phyloP scores from a whole-genome alignment of 2,888 invertebrate genomes.

The Lasioglossum leucozonium region DNA sequence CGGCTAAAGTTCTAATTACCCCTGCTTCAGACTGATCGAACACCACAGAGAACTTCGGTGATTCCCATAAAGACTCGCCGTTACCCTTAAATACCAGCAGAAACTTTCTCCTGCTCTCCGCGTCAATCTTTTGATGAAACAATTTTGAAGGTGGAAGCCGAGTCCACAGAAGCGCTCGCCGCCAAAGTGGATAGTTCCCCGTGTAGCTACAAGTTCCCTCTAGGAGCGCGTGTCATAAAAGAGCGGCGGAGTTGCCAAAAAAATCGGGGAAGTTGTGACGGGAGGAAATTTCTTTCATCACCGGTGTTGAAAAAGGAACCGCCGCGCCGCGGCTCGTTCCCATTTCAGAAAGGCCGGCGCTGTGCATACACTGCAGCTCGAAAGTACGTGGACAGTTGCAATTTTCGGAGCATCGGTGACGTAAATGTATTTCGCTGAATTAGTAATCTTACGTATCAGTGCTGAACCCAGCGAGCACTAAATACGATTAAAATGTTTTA shows the following conservation, averaged over 20 bases:
- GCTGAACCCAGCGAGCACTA: too few species aligned
- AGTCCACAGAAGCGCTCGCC: not conserved
- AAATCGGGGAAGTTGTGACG: conserved; percentile 6
- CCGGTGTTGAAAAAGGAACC: conserved; percentile 2
- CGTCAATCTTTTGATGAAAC: not conserved
- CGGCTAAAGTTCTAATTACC: not conserved
- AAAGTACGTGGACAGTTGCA: not conserved
- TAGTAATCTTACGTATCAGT: too few species aligned
- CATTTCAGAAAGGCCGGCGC: not conserved
- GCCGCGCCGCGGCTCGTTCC: not conserved
- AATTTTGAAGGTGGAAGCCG: not conserved
- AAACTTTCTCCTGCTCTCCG: not conserved
- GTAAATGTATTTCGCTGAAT: not conserved
- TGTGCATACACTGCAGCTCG: not conserved
- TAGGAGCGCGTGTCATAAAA: not conserved
- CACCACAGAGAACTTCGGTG: not conserved
- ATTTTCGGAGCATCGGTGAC: not conserved
- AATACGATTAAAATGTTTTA: too few species aligned
- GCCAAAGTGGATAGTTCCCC: not conserved
- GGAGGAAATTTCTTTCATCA: conserved; percentile 5
- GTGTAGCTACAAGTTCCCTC: not conserved
- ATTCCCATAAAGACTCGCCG: not conserved
- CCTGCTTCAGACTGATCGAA: not conserved
- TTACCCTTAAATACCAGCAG: not conserved
- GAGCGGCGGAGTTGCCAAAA: not conserved